Conservation (phyloP, 2,888 invertebrate genomes). For the Horisme vitalbata region DNA sequence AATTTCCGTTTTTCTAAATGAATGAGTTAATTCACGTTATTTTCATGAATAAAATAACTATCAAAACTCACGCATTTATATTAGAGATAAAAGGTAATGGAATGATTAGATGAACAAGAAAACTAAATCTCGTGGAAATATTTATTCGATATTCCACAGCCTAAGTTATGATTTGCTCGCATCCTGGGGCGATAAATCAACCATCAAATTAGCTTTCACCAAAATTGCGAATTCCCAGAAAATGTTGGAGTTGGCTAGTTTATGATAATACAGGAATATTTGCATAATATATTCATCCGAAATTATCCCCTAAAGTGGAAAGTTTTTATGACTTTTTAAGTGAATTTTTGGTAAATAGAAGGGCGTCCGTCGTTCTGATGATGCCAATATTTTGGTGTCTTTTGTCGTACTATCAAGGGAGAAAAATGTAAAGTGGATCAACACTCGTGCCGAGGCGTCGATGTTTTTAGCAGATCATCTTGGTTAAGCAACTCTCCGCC, state of each 20-base stretch:
- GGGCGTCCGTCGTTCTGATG: slow-evolving; percentile 1
- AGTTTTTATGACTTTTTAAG: slow-evolving; percentile 36
- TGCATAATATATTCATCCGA: slow-evolving; percentile 39
- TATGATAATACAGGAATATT: slow-evolving; percentile 36
- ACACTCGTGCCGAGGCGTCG: no score
- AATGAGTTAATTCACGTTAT: no score
- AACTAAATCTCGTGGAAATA: background rate
- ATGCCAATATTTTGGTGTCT: background rate
- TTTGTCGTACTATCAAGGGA: background rate
- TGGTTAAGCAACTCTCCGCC: no score
- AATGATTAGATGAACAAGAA: background rate
- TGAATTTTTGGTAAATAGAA: slow-evolving; percentile 22
- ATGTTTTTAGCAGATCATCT: no score
- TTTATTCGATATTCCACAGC: background rate
- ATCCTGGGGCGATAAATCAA: slow-evolving; percentile 31
- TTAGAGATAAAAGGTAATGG: no score
- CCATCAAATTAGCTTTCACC: slow-evolving; percentile 34
- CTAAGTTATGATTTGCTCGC: slow-evolving; percentile 18
- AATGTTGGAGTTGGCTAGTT: slow-evolving; percentile 33
- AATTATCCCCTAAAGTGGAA: slow-evolving; percentile 36
- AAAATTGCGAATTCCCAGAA: slow-evolving; percentile 37
- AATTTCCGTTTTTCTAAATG: no score
- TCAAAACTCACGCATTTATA: no score
- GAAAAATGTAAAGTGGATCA: no score
- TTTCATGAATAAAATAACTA: no score